Evolutionary conservation across 2,113 vertebrate genomes (phyloP).

Genomic region (Podarcis muralis): DNA sequence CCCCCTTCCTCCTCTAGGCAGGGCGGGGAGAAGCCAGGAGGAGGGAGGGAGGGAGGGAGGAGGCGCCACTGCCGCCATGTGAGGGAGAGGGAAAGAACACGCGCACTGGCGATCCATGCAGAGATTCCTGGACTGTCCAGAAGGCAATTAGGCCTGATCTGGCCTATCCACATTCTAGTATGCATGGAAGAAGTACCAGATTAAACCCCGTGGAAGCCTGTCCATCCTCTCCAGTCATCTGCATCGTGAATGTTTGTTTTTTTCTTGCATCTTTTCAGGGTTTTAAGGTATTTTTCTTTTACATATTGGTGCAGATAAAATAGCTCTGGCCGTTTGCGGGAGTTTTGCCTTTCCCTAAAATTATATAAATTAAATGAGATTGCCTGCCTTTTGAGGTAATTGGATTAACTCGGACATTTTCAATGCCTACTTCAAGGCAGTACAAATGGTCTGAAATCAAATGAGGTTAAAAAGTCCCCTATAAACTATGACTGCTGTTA

Average conservation of each 20-base stretch:
- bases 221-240: background rate
- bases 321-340: slow-evolving; percentile 33
- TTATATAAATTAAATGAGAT: slow-evolving; percentile 27
- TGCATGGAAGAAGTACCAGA: too few species aligned
- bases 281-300: background rate
- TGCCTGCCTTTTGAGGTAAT: slow-evolving; percentile 52
- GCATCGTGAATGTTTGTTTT: background rate
- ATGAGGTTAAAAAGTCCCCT: slow-evolving; percentile 60
- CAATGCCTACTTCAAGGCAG: slow-evolving; percentile 39
- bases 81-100: too few species aligned
- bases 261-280: background rate
- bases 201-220: too few species aligned
- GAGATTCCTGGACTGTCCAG: too few species aligned
- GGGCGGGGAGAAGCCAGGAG: too few species aligned
- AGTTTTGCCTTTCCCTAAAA: slow-evolving; percentile 52
- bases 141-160: too few species aligned
- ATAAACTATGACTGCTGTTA: slow-evolving; percentile 62
- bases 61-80: too few species aligned
- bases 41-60: too few species aligned
- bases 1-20: too few species aligned
- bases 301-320: slow-evolving; percentile 35
- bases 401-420: slow-evolving; percentile 52
- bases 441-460: slow-evolving; percentile 59
- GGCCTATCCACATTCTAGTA: too few species aligned
- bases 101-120: too few species aligned